Evolutionary conservation across 2,797 vertebrate species (phyloP), one percentile per base, ranked within the genome.

Genomic region (Sitta carolinensis): DNA sequence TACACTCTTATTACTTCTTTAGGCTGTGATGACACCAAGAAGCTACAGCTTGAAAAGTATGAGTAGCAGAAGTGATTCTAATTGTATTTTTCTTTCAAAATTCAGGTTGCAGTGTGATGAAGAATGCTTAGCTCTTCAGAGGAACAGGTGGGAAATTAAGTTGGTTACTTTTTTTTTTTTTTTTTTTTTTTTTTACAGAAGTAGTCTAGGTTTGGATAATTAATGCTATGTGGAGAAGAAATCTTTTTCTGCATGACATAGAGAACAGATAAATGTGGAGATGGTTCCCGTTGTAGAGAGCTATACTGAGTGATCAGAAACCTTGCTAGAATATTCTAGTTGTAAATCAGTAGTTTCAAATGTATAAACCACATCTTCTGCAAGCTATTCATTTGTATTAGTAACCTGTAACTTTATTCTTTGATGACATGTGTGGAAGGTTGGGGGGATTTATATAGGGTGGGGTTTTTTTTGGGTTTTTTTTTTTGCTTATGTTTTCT

Each of bases 21-120:
- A 79, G 58, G 11, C 76, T 61, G 6, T 70, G 36, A 69, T 1
- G 10, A 42, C 16, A 63, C 20, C 22, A 87, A 30, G 13, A 77
- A 80, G 23, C 36, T 77, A 38, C 22, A 36, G 22, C 52, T 83
- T 90, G 36, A 66, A 16, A 19, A 76, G 25, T 57, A 40, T 68
- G 23, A 81, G 50, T 9, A 74, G 51, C 64, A 84, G 30, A 42
- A 67, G 59, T 96, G 52, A 95, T 80, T 86, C 63, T 89, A 68
- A 84, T 61, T 83, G 59, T 90, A 13, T 95, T 95, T 97, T 90
- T 69, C 32, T 95, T 96, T 97, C 30, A 42, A 95, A 92, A 72
- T 96, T 89, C 87, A 98, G 99, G 96, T 97, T 99, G 85, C 98
- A 99, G 23, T 99, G 99, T 96, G 99, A 99, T 87, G 98, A 99